A percentile compares a stretch with the other conserved stretches of the same genome.
Conservation (phyloP, 1,140 invertebrate genomes). For the Acromyrmex echinatior region DNA sequence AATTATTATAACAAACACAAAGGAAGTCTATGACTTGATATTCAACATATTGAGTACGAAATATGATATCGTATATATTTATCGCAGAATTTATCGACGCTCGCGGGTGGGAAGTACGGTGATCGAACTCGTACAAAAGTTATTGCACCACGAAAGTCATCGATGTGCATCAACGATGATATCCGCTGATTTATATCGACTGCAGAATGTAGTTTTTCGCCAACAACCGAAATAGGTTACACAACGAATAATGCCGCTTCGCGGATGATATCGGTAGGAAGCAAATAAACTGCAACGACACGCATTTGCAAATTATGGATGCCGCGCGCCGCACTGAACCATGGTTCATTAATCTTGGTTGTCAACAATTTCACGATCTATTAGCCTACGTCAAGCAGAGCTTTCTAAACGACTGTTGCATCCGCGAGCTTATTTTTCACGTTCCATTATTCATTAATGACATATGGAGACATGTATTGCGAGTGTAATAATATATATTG, state of each 20-base stretch:
- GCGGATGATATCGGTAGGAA: constrained; percentile 39
- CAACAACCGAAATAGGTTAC: constrained; percentile 28
- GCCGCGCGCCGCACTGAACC: background rate
- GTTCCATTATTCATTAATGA: constrained; percentile 29
- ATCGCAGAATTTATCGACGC: constrained; percentile 38
- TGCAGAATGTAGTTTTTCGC: constrained; percentile 37
- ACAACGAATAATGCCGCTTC: constrained; percentile 32
- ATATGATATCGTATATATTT: constrained; percentile 35
- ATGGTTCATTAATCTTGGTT: constrained; percentile 55
- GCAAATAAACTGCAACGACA: constrained; percentile 36
- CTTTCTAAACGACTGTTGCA: constrained; percentile 19
- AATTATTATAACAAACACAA: background rate
- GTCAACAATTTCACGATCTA: constrained; percentile 62
- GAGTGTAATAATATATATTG: constrained; percentile 27
- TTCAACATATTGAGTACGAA: constrained; percentile 30
- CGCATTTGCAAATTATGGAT: constrained; percentile 42
- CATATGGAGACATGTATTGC: background rate
- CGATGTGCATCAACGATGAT: constrained; percentile 61
- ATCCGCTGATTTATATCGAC: constrained; percentile 53
- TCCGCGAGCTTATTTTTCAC: constrained; percentile 16
- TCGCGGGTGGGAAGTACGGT: constrained; percentile 18
- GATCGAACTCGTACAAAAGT: constrained; percentile 43
- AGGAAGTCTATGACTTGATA: constrained; percentile 25
- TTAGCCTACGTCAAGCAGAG: constrained; percentile 16
- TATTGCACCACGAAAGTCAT: constrained; percentile 55